Conservation (phyloP, 2,888 invertebrate genomes). For the Gonocerus acuteangulatus region DNA sequence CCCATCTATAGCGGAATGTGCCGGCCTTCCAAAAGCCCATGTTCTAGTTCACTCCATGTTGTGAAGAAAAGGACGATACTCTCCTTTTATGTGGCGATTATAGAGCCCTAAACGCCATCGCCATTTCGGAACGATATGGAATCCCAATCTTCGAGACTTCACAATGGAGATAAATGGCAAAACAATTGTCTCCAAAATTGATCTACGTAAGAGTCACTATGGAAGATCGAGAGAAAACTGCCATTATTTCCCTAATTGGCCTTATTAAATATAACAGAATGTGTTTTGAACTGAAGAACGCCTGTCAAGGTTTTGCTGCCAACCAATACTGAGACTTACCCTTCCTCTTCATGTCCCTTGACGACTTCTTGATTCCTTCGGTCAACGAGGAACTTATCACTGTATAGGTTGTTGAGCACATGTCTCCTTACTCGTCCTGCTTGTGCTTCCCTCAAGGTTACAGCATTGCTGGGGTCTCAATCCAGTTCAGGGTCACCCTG, state of each 20-base stretch:
- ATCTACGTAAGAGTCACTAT: background rate
- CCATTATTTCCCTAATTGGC: conserved; percentile 38
- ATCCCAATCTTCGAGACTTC: background rate
- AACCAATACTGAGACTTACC: conserved; percentile 28
- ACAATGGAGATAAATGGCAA: background rate
- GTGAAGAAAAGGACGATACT: background rate
- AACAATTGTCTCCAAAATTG: background rate
- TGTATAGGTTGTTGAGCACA: too few species aligned
- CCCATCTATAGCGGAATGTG: background rate
- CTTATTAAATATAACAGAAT: conserved; percentile 35
- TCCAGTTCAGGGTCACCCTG: too few species aligned
- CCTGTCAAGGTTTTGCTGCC: conserved; percentile 35
- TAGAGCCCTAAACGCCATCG: background rate
- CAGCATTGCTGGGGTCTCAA: too few species aligned
- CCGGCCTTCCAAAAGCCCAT: conserved; percentile 5
- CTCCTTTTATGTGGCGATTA: background rate
- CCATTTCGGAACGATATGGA: background rate
- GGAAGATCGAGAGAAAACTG: conserved; percentile 37
- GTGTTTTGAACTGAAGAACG: conserved; percentile 36
- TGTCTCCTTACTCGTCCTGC: too few species aligned
- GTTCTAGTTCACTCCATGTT: conserved; percentile 1
- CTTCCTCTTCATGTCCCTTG: conserved; percentile 27
- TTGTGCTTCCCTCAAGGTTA: too few species aligned
- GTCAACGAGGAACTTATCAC: too few species aligned
- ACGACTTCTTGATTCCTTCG: too few species aligned